Conservation (phyloP, 1,140 invertebrate genomes). For the Pogonognathellus flavescens region DNA sequence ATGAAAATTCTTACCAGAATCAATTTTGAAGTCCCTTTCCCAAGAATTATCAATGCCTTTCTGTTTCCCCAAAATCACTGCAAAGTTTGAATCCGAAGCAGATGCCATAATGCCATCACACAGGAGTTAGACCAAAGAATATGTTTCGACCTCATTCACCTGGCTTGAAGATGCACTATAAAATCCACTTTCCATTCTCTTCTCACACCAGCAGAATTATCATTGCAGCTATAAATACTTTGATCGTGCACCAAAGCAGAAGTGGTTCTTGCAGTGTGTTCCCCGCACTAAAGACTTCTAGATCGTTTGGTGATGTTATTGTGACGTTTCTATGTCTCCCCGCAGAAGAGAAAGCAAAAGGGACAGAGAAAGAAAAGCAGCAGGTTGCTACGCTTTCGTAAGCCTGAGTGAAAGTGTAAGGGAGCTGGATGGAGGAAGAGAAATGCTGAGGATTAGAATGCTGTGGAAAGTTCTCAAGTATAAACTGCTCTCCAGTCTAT, state of each 20-base stretch:
- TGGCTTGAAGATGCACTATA: no score
- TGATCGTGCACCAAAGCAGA: no score
- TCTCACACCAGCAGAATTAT: background rate
- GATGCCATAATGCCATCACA: constrained; percentile 12
- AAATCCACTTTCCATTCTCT: background rate
- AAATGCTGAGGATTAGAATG: background rate
- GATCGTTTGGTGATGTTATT: background rate
- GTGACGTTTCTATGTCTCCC: background rate
- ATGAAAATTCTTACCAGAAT: background rate
- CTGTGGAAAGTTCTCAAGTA: no score
- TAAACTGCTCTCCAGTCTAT: no score
- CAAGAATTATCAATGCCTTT: background rate
- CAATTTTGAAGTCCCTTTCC: constrained; percentile 6
- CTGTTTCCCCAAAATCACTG: background rate
- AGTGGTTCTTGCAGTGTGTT: no score
- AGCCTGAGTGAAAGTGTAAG: background rate
- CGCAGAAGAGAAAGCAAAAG: constrained; percentile 15
- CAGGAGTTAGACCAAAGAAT: background rate
- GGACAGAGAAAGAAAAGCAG: constrained; percentile 19
- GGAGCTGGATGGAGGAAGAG: background rate
- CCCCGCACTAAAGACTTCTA: no score
- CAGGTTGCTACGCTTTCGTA: constrained; percentile 22
- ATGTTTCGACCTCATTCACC: no score
- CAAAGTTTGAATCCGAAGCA: background rate
- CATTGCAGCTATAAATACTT: no score